phyloP scores from a whole-genome alignment of 2,888 invertebrate species.

The Amblyteles armatorius region DNA sequence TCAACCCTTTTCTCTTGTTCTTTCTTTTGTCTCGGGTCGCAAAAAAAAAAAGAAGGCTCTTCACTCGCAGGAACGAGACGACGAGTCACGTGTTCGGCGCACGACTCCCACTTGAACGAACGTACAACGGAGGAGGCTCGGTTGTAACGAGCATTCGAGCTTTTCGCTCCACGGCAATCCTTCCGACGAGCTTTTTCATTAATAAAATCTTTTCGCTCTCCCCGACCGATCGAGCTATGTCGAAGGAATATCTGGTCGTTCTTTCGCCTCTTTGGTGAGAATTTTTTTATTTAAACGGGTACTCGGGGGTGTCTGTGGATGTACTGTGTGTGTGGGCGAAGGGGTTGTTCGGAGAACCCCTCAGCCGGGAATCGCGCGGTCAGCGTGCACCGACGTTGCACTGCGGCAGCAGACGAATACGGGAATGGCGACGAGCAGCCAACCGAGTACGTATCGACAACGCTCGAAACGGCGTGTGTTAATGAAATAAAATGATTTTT shows the following conservation, averaged over 20 bases:
- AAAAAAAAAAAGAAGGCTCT: background rate
- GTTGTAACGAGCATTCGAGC: constrained; percentile 5
- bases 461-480: background rate
- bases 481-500: background rate
- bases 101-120: constrained; percentile 22
- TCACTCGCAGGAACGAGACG: constrained; percentile 15
- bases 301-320: background rate
- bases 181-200: constrained; percentile 4
- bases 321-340: background rate
- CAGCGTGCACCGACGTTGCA: constrained; percentile 44
- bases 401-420: constrained; percentile 12
- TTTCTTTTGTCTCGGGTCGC: constrained; percentile 6
- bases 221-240: background rate
- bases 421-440: constrained; percentile 9
- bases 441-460: background rate
- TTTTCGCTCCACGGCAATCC: background rate
- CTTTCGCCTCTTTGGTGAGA: background rate
- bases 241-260: background rate
- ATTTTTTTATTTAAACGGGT: background rate
- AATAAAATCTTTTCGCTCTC: background rate
- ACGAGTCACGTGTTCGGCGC: constrained; percentile 36
- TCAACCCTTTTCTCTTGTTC: constrained; percentile 19
- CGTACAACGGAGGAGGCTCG: background rate
- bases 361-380: constrained; percentile 20
- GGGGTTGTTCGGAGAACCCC: background rate